Percentiles rank a stretch among this genome's conserved stretches.
phyloP scores from a whole-genome alignment of 2,113 vertebrate genomes.

The Dasyurus viverrinus region DNA sequence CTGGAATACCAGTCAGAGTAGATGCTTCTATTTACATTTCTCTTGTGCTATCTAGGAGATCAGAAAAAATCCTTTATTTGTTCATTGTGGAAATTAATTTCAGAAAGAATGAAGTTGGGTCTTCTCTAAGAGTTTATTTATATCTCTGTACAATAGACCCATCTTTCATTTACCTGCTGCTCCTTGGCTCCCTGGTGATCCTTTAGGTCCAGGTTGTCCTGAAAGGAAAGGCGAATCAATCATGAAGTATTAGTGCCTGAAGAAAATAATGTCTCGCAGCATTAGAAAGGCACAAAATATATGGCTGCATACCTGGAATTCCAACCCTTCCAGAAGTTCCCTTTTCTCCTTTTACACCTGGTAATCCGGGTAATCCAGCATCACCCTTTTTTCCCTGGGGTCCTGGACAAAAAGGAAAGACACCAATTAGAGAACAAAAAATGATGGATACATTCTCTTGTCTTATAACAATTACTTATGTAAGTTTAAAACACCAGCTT shows the following conservation, averaged over 20 bases:
- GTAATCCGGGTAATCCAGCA: background rate
- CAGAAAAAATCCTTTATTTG: background rate
- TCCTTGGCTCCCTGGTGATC: slow-evolving; percentile 80
- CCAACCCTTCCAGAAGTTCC: background rate
- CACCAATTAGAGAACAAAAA: background rate
- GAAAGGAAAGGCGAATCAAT: slow-evolving; percentile 62
- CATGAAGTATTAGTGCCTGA: background rate
- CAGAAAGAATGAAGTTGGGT: background rate
- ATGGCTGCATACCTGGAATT: background rate
- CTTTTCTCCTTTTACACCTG: slow-evolving; percentile 30
- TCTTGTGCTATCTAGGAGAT: background rate
- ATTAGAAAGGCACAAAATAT: background rate
- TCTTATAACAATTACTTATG: background rate
- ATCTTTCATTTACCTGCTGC: slow-evolving; percentile 73
- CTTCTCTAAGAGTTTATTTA: background rate
- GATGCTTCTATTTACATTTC: background rate
- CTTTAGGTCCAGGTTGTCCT: slow-evolving; percentile 77
- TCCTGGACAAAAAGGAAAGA: background rate
- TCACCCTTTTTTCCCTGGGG: background rate
- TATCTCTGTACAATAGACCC: accelerated
- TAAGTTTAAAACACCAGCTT: background rate
- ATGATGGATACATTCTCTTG: background rate
- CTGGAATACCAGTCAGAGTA: background rate
- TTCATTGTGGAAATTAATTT: background rate
- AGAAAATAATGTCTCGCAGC: accelerated